Base-by-base conservation (phyloP, 2,888 invertebrate genomes). In the Cheilosia soror region DNA sequence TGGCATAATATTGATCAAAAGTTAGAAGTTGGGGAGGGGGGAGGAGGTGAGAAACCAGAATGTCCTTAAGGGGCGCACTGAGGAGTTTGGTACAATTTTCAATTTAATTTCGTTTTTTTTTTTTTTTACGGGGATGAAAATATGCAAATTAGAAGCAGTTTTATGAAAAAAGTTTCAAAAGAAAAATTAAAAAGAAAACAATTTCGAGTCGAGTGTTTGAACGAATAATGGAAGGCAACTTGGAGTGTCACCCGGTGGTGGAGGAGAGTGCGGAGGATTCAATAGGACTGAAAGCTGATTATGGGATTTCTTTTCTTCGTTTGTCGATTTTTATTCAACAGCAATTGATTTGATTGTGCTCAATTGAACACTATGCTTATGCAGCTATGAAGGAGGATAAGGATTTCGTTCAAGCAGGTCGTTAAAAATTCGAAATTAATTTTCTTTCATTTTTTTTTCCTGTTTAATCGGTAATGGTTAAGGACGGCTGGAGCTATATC, bases 61-160 rank as follows among this genome's bases (percentile, higher is more conserved):
- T 29, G 82, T 77, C 53, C 53, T 20, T 20, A 5, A 51, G 13
- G 53, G 20, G 27, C 20, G 33, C 13, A 29, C 42, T 63, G 53
- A 1, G 57, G 40, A 33, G 66, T 53, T 49, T 55, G 47, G 7
- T 33, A 53, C 42, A 53, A 62, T 65, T 71, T 51, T 53, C 42
- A 62, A 77, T 65, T 71, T 53, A 65, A 65, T 44, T 53, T 65
- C 11, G 37, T 51, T 76, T 62, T 33, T 77, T 75, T 51, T 44
- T 58, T 77, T 44, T 25, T 47, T 58, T 84, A 44, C 42, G 51
- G 44, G 71, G 63, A 53, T 60, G 71, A 49, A 81, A 85, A 81
- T 75, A 81, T 85, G 76, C 69, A 84, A 85, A 85, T 85, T 40
- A 76, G 65, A 66, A 75, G 68, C 63, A 51, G 51, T 80, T 73